phyloP scores from a whole-genome alignment of 53 echinoderm and acorn worm species.

The Holothuria leucospilota region DNA sequence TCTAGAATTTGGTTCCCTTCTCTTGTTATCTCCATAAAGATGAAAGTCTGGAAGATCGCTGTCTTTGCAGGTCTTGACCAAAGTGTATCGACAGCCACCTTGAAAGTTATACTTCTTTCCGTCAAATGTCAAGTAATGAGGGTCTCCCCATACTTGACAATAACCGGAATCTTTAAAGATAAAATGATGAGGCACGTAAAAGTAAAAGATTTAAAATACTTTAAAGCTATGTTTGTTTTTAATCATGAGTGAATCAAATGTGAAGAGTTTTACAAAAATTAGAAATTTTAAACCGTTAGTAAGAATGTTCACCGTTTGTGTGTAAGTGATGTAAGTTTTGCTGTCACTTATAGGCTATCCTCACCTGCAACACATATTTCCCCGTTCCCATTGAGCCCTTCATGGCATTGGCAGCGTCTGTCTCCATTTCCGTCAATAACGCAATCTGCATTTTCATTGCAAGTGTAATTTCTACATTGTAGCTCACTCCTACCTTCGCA shows the following conservation, averaged over 20 bases:
- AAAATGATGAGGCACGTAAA: too few species aligned
- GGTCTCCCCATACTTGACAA: slow-evolving; percentile 79
- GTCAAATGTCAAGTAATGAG: slow-evolving; percentile 78
- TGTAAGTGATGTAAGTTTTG: too few species aligned
- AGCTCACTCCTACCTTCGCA: slow-evolving; percentile 42
- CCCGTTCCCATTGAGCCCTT: slow-evolving; percentile 60
- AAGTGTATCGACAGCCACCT: slow-evolving; percentile 68
- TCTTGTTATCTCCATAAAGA: slow-evolving; percentile 55
- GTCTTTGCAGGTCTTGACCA: slow-evolving; percentile 60
- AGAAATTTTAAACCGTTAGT: too few species aligned
- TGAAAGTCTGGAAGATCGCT: slow-evolving; percentile 38
- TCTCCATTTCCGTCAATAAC: slow-evolving; percentile 49
- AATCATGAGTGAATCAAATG: too few species aligned
- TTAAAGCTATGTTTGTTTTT: too few species aligned
- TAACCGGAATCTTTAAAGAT: slow-evolving; percentile 45
- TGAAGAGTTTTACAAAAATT: too few species aligned
- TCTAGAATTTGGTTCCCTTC: slow-evolving; percentile 41
- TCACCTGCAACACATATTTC: slow-evolving; percentile 65
- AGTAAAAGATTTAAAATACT: too few species aligned
- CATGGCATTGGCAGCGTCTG: slow-evolving; percentile 62
- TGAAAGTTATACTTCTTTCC: slow-evolving; percentile 61
- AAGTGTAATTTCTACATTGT: slow-evolving; percentile 36
- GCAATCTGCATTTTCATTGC: slow-evolving; percentile 63
- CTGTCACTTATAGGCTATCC: neutral
- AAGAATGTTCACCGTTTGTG: too few species aligned